Conservation (phyloP, 1,140 invertebrate genomes). For the Hyphantria cunea region DNA sequence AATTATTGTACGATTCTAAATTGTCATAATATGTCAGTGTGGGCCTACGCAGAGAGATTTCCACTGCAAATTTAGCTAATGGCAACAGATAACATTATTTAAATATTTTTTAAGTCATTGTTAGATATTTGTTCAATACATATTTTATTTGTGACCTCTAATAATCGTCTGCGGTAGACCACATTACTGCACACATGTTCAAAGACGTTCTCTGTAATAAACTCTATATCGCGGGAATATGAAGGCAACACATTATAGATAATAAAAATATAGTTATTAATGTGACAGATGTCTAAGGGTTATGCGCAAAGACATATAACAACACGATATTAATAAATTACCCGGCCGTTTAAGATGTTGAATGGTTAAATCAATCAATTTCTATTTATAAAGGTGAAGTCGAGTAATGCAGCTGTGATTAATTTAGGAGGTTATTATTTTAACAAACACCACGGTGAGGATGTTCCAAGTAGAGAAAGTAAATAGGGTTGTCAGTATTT, state of each 20-base stretch:
- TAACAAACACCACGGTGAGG: neutral
- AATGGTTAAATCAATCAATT: conserved; percentile 12
- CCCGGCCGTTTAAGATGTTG: neutral
- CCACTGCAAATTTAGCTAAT: conserved; percentile 16
- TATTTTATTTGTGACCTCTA: conserved; percentile 5
- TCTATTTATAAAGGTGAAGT: conserved; percentile 6
- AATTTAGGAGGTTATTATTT: conserved; percentile 8
- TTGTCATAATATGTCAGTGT: conserved; percentile 23
- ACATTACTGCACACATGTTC: neutral
- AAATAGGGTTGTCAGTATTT: neutral
- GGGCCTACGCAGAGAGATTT: conserved; percentile 14
- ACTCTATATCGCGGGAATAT: neutral
- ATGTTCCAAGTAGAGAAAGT: neutral
- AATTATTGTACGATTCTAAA: conserved; percentile 20
- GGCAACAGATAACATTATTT: conserved; percentile 7
- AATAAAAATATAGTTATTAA: conserved; percentile 1
- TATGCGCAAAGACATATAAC: neutral
- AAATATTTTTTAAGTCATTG: conserved; percentile 15
- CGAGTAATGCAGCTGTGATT: conserved; percentile 9
- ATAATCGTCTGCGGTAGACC: neutral
- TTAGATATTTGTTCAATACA: conserved; percentile 5
- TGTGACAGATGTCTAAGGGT: neutral
- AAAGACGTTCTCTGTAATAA: neutral
- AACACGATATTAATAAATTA: neutral
- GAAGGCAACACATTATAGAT: neutral